Percentiles rank a stretch among this genome's conserved stretches.
phyloP scores from a whole-genome alignment of 2,888 invertebrate genomes.

The Tetheella fluctuosa region DNA sequence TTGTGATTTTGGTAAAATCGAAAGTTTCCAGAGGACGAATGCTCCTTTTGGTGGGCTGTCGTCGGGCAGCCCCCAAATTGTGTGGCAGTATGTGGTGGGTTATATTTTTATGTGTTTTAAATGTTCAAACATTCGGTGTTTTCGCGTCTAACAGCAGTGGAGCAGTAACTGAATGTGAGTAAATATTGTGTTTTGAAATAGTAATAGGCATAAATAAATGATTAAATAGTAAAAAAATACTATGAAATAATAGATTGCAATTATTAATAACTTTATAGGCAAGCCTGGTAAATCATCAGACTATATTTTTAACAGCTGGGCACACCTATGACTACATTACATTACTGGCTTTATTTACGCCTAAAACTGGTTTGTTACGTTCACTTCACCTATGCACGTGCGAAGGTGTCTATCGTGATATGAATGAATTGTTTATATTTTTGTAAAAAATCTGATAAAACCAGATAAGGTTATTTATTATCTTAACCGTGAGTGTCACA shows the following conservation, averaged over 20 bases:
- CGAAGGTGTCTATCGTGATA: constrained; percentile 13
- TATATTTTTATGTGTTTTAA: constrained; percentile 76
- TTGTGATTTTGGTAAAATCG: constrained; percentile 72
- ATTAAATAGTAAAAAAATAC: too few species aligned
- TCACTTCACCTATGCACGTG: constrained; percentile 16
- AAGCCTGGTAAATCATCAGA: constrained; percentile 21
- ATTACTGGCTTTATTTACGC: constrained; percentile 53
- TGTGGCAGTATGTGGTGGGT: constrained; percentile 82
- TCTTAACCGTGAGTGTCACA: constrained; percentile 35
- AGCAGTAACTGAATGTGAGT: constrained; percentile 68
- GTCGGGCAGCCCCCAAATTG: constrained; percentile 80
- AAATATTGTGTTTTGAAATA: constrained; percentile 30
- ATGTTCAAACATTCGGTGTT: constrained; percentile 70
- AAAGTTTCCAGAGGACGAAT: constrained; percentile 78
- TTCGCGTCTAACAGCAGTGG: constrained; percentile 65
- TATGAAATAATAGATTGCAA: too few species aligned
- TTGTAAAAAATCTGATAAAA: constrained; percentile 34
- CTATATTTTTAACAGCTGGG: constrained; percentile 49
- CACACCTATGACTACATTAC: constrained; percentile 42
- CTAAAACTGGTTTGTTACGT: constrained; percentile 63
- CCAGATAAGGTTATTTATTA: constrained; percentile 39
- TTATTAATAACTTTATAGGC: neutral
- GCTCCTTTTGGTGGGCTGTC: constrained; percentile 82
- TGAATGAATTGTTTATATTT: constrained; percentile 42
- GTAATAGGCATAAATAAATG: too few species aligned